Evolutionary conservation across 2,888 invertebrate genomes (phyloP).

Genomic region (Ochropacha duplaris): DNA sequence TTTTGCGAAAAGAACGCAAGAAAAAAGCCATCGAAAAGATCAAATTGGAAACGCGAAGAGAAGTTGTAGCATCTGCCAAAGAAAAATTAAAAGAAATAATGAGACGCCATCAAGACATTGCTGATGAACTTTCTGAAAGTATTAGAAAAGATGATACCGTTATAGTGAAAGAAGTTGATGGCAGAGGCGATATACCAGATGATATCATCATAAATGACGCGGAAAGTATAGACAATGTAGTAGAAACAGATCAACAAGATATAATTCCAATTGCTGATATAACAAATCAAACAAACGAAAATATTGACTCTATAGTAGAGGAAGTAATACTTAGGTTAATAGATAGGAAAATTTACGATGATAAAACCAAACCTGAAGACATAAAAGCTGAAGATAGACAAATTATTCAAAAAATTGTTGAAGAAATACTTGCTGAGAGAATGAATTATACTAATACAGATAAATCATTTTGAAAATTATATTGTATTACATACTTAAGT

Average conservation of each 20-base stretch:
- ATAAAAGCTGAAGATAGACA: conserved; percentile 70
- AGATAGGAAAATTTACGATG: conserved; percentile 80
- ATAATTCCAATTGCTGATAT: conserved; percentile 26
- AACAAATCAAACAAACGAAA: conserved; percentile 53
- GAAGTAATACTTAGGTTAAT: conserved; percentile 73
- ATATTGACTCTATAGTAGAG: conserved; percentile 73
- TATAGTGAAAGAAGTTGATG: conserved; percentile 44
- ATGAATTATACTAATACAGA: conserved; percentile 61
- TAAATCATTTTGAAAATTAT: conserved; percentile 16
- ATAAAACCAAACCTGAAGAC: conserved; percentile 77
- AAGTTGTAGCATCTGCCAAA: conserved; percentile 77
- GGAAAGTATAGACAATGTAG: conserved; percentile 13
- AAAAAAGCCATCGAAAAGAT: conserved; percentile 74
- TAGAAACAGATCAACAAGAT: conserved; percentile 17
- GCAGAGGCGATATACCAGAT: conserved; percentile 63
- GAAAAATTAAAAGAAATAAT: conserved; percentile 77
- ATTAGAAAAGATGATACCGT: conserved; percentile 32
- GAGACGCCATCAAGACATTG: conserved; percentile 74
- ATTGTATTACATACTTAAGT: conserved; percentile 3
- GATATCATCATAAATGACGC: conserved; percentile 30
- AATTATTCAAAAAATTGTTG: conserved; percentile 75
- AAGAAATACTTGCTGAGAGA: conserved; percentile 72
- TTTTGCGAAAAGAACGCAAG: conserved; percentile 63
- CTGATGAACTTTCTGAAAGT: conserved; percentile 59
- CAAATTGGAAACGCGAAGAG: conserved; percentile 72